A percentile compares a stretch with the other conserved stretches of the same genome.
These are phyloP conservation scores for Aptenodytes patagonicus DNA, from an alignment of 2,113 vertebrate species.

Conservation along the genomic window DNA sequence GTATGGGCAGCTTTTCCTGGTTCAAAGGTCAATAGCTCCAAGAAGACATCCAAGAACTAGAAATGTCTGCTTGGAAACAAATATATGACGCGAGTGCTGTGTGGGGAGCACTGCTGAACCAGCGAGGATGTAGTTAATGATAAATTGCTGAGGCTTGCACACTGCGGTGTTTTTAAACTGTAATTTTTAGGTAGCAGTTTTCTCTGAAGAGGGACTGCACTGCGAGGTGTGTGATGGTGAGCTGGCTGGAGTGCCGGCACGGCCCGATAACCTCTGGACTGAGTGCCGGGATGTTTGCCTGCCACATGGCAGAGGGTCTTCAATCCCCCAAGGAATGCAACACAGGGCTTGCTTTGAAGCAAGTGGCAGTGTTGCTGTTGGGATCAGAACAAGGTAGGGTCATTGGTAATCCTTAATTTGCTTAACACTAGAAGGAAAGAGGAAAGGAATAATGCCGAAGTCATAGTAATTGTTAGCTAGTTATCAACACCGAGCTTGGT, in stretches of 20 bases:
- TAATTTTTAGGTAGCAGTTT: background rate
- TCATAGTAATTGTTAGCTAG: rapidly evolving
- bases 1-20: background rate
- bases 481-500: background rate
- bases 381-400: background rate
- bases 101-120: background rate
- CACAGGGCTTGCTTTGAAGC: background rate
- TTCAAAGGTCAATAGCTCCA: rapidly evolving
- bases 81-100: rapidly evolving
- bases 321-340: rapidly evolving
- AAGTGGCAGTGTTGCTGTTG: rapidly evolving
- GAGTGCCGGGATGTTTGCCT: background rate
- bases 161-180: background rate
- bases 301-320: background rate
- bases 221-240: rapidly evolving
- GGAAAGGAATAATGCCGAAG: background rate
- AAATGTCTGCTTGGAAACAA: rapidly evolving
- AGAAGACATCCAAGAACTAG: background rate
- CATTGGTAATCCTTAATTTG: background rate
- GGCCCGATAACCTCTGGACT: background rate
- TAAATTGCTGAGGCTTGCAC: too few relatives aligned
- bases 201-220: background rate
- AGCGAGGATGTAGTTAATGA: rapidly evolving
- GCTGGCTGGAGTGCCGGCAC: background rate
- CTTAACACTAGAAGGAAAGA: background rate